Evolutionary conservation across 1,140 invertebrate genomes (phyloP).

Genomic region (Pygmarrhopalites habei): DNA sequence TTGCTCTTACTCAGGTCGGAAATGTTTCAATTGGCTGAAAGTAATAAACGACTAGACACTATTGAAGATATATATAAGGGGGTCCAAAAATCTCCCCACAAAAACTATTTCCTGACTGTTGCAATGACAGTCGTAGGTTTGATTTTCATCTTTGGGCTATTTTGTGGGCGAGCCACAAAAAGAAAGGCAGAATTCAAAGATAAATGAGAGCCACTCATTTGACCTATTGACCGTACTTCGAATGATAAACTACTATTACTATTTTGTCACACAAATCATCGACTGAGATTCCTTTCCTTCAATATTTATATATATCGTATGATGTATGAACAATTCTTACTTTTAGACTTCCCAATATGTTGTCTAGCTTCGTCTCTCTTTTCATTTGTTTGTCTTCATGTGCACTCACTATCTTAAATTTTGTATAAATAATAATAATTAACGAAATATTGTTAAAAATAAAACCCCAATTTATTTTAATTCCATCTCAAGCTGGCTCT

Average conservation of each 20-base stretch:
- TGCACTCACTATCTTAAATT: too few species aligned
- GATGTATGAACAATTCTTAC: too few species aligned
- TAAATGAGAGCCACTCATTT: constrained; percentile 48
- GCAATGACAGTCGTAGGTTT: constrained; percentile 61
- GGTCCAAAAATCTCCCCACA: constrained; percentile 62
- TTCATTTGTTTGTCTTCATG: too few species aligned
- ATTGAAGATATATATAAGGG: constrained; percentile 62
- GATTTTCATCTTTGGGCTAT: constrained; percentile 72
- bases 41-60: constrained; percentile 55
- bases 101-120: constrained; percentile 67
- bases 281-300: background rate
- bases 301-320: background rate
- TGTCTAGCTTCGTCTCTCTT: too few species aligned
- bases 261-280: too few species aligned
- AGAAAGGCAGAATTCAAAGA: constrained; percentile 61
- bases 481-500: too few species aligned
- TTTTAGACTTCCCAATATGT: too few species aligned
- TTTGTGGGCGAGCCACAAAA: constrained; percentile 69
- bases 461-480: too few species aligned
- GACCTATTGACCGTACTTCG: background rate
- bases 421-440: too few species aligned
- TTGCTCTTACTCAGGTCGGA: constrained; percentile 25
- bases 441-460: too few species aligned
- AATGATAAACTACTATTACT: too few species aligned
- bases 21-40: constrained; percentile 32